These are phyloP conservation scores for Tyrannus savana DNA, from an alignment of 2,113 vertebrate species.

Conservation along the genomic window DNA sequence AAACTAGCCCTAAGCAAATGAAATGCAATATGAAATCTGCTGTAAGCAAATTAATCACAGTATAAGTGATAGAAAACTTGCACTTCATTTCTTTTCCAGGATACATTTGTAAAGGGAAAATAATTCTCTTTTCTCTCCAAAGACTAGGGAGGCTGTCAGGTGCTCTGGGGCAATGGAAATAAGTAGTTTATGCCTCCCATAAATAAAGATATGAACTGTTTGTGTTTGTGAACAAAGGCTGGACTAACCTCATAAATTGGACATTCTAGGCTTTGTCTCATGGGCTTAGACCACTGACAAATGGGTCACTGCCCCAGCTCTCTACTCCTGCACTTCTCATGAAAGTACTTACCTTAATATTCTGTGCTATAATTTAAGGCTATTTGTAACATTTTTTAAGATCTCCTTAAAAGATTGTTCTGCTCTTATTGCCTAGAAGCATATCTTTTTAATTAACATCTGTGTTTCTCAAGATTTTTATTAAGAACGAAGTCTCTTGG, in stretches of 20 bases:
- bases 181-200: conserved; percentile 5
- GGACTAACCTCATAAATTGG: background rate
- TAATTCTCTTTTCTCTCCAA: conserved; percentile 48
- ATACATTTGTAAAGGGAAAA: conserved; percentile 33
- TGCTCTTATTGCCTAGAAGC: background rate
- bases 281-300: background rate
- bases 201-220: conserved; percentile 48
- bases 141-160: conserved; percentile 17
- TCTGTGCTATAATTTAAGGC: background rate
- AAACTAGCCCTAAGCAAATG: conserved; percentile 50
- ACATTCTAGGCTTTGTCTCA: background rate
- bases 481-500: background rate
- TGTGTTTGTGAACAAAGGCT: conserved; percentile 17
- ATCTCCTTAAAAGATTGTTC: background rate
- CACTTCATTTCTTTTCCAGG: conserved; percentile 36
- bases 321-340: background rate
- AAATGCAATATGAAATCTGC: conserved; percentile 50
- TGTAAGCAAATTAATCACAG: conserved; percentile 58
- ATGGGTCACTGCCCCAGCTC: background rate
- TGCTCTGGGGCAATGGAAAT: background rate
- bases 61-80: conserved; percentile 52
- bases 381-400: background rate
- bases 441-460: background rate
- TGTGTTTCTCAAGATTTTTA: background rate
- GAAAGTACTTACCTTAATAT: background rate